Conservation (phyloP, 2,113 vertebrate genomes). For the Platichthys stellatus region DNA sequence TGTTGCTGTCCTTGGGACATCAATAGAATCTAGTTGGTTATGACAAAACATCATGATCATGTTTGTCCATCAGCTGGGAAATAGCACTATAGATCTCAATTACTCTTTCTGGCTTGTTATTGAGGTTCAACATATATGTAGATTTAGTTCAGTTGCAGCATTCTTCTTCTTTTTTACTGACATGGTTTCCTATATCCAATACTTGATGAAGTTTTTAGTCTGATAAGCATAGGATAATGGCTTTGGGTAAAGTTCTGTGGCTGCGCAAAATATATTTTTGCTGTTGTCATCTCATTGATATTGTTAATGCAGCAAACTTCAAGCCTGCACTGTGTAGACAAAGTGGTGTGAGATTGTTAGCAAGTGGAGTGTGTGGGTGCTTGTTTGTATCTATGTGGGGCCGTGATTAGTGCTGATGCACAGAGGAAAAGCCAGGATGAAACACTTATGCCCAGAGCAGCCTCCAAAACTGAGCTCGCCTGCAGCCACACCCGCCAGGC, state of each 20-base stretch:
- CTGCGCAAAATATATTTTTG: background rate
- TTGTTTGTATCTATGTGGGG: conserved; percentile 38
- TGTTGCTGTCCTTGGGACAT: conserved; percentile 16
- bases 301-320: conserved; percentile 27
- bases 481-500: conserved; percentile 63
- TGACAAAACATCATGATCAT: too few species aligned
- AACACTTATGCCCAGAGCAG: conserved; percentile 62
- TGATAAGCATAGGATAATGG: background rate
- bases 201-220: background rate
- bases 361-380: conserved; percentile 31
- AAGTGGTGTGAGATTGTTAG: conserved; percentile 34
- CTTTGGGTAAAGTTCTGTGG: background rate
- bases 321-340: conserved; percentile 22
- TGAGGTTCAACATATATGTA: background rate
- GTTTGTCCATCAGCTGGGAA: too few species aligned
- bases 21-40: background rate
- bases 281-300: conserved; percentile 16
- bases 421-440: conserved; percentile 53
- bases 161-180: too few species aligned
- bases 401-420: conserved; percentile 64
- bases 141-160: background rate
- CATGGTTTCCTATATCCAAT: background rate
- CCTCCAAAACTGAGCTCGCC: conserved; percentile 59
- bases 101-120: too few species aligned
- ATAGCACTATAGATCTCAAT: too few species aligned